phyloP scores from a whole-genome alignment of 2,797 vertebrate species.

The Sparus aurata region DNA sequence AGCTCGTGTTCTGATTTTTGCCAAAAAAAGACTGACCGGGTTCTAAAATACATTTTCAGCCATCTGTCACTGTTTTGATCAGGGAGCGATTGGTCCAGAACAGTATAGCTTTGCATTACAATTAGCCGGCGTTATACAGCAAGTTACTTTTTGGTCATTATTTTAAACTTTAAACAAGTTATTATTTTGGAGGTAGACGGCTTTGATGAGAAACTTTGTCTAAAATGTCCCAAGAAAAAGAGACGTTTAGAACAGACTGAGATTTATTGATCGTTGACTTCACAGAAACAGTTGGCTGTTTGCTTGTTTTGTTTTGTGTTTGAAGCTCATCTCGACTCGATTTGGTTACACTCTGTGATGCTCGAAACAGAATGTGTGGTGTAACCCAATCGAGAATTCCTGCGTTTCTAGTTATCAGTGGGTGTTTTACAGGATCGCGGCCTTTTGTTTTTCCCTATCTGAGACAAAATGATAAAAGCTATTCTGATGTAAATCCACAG shows the following conservation, averaged over 20 bases:
- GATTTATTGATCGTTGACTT: slow-evolving; percentile 38
- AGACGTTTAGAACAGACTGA: slow-evolving; percentile 26
- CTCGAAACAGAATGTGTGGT: slow-evolving; percentile 33
- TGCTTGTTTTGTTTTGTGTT: slow-evolving; percentile 30
- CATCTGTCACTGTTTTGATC: slow-evolving; percentile 72
- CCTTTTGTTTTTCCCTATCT: slow-evolving; percentile 48
- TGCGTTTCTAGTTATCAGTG: slow-evolving; percentile 40
- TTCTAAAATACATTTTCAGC: slow-evolving; percentile 64
- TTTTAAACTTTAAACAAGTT: slow-evolving; percentile 17
- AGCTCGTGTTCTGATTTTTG: slow-evolving; percentile 45
- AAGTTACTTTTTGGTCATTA: background rate
- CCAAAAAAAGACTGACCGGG: slow-evolving; percentile 46
- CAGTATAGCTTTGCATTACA: slow-evolving; percentile 43
- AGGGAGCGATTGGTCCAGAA: slow-evolving; percentile 26
- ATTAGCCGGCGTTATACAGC: slow-evolving; percentile 27
- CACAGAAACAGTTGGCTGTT: slow-evolving; percentile 22
- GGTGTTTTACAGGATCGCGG: slow-evolving; percentile 36
- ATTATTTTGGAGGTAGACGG: slow-evolving; percentile 32
- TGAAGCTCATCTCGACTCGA: slow-evolving; percentile 47
- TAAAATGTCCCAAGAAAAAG: too few relatives aligned
- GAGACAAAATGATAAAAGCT: slow-evolving; percentile 35
- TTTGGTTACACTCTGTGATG: slow-evolving; percentile 28
- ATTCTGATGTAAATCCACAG: slow-evolving; percentile 11
- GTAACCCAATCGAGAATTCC: slow-evolving; percentile 44
- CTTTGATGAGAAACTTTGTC: background rate